Evolutionary conservation across 2,797 vertebrate genomes (phyloP).

Genomic region (Brachymystax lenok): DNA sequence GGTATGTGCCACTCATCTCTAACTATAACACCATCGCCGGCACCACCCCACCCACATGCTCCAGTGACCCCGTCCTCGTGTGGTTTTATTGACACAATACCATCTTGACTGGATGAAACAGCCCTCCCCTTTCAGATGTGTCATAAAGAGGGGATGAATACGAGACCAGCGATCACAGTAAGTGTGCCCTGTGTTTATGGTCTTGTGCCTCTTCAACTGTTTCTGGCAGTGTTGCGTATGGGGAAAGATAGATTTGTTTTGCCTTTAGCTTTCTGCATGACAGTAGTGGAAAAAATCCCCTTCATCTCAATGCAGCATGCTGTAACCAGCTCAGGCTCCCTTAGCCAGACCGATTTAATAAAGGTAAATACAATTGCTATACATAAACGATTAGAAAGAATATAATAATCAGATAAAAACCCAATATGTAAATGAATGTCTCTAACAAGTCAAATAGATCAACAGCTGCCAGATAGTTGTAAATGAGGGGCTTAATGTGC

Average conservation of each 20-base stretch:
- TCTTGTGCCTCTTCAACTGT: constrained; percentile 15
- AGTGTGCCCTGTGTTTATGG: constrained; percentile 54
- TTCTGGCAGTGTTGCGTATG: background rate
- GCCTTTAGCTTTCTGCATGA: background rate
- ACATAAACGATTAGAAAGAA: too few relatives aligned
- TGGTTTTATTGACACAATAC: constrained; percentile 27
- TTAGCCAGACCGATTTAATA: too few relatives aligned
- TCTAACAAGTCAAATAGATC: background rate
- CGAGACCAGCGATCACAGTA: constrained; percentile 31
- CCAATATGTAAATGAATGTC: background rate
- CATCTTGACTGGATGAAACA: background rate
- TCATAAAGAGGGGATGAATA: constrained; percentile 34
- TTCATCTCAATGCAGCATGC: background rate
- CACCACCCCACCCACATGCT: background rate
- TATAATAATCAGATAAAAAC: background rate
- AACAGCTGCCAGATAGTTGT: background rate
- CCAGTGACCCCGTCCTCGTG: background rate
- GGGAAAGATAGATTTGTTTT: background rate
- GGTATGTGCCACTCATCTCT: constrained; percentile 40
- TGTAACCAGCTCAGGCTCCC: too few relatives aligned
- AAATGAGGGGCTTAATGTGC: background rate
- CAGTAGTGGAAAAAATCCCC: background rate
- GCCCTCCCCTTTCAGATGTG: constrained; percentile 31
- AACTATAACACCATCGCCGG: background rate
- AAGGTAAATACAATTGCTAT: too few relatives aligned